phyloP scores from a whole-genome alignment of 2,888 invertebrate species.

The Lasius fuliginosus region DNA sequence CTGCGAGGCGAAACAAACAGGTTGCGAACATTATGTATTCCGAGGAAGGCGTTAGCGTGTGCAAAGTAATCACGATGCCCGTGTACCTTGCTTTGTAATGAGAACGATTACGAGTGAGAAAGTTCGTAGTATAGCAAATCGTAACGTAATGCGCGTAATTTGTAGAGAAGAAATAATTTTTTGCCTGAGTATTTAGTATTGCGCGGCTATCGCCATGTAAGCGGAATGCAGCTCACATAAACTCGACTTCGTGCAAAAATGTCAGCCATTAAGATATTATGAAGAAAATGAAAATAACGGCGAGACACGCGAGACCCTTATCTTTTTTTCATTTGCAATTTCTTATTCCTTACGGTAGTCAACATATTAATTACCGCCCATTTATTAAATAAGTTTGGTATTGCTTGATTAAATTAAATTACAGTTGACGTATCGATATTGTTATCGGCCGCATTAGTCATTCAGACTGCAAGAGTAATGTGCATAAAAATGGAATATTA shows the following conservation, averaged over 20 bases:
- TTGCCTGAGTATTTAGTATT: conserved; percentile 16
- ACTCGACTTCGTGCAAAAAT: conserved; percentile 42
- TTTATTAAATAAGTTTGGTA: not conserved
- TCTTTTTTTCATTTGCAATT: conserved; percentile 24
- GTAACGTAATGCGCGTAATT: conserved; percentile 34
- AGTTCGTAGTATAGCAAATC: not conserved
- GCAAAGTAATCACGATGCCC: conserved; percentile 15
- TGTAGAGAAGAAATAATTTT: conserved; percentile 3
- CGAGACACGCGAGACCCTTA: conserved; percentile 21
- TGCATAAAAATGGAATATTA: not conserved
- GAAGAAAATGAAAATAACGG: conserved; percentile 27
- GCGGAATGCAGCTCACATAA: conserved; percentile 9
- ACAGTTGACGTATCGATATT: not conserved
- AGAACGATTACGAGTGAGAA: conserved; percentile 35
- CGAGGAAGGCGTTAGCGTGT: conserved; percentile 19
- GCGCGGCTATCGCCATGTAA: conserved; percentile 20
- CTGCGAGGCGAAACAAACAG: conserved; percentile 3
- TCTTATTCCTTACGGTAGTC: not conserved
- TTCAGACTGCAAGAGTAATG: not conserved
- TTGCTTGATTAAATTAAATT: conserved; percentile 5
- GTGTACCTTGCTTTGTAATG: not conserved
- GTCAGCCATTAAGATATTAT: conserved; percentile 35
- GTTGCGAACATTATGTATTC: conserved; percentile 35
- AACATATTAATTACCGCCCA: conserved; percentile 6
- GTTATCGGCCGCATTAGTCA: not conserved